A percentile compares a stretch with the other conserved stretches of the same genome.
phyloP scores from a whole-genome alignment of 2,888 invertebrate species.

The Petrolisthes manimaculis region DNA sequence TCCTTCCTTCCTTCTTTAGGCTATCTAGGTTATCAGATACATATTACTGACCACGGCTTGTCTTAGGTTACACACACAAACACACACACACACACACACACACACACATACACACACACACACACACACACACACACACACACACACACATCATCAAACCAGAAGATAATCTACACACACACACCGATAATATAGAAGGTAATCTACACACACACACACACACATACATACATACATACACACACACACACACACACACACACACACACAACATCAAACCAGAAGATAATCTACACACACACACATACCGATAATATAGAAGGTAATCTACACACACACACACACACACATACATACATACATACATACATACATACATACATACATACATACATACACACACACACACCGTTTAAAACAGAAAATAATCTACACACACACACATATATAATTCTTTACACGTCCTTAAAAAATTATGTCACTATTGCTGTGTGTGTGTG shows the following conservation, averaged over 20 bases:
- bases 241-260: neutral
- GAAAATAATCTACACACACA: neutral
- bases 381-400: too few species aligned
- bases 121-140: neutral
- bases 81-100: slow-evolving; percentile 2
- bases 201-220: slow-evolving; percentile 7
- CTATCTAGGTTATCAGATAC: too few species aligned
- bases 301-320: neutral
- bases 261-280: too few species aligned
- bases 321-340: neutral
- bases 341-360: neutral
- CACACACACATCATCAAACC: neutral
- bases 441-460: too few species aligned
- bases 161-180: too few species aligned
- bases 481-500: too few species aligned
- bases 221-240: slow-evolving; percentile 3
- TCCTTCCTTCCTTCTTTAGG: too few species aligned
- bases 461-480: too few species aligned
- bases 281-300: too few species aligned
- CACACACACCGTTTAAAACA: neutral
- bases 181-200: too few species aligned
- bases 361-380: neutral
- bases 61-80: neutral
- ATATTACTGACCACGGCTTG: too few species aligned
- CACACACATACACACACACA: neutral